phyloP scores from a whole-genome alignment of 2,113 vertebrate species.

The Rhizomys pruinosus region DNA sequence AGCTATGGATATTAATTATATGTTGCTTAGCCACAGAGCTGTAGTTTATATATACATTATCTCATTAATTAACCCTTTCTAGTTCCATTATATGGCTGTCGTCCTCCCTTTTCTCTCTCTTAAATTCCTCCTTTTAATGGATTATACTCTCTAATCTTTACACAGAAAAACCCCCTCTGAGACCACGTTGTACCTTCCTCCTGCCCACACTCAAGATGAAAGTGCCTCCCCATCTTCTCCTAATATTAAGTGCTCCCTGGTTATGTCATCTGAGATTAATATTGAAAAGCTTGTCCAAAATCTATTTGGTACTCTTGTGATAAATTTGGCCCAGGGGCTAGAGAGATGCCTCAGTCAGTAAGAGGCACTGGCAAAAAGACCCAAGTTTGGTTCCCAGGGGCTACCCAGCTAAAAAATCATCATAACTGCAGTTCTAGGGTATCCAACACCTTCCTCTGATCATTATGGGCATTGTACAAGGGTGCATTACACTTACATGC shows the following conservation, averaged over 20 bases:
- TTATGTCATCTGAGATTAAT: not conserved
- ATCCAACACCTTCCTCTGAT: no score
- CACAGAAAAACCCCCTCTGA: no score
- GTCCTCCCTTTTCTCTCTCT: not conserved
- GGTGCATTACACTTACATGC: no score
- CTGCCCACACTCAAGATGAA: not conserved
- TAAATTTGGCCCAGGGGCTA: not conserved
- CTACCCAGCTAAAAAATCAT: no score
- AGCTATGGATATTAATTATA: not conserved
- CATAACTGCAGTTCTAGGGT: no score
- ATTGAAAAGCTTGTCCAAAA: not conserved
- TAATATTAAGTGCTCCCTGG: not conserved
- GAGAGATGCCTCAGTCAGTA: no score
- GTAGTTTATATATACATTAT: not conserved
- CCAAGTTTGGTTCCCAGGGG: no score
- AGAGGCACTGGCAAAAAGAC: no score
- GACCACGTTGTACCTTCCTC: not conserved
- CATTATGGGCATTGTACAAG: no score
- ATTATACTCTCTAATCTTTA: no score
- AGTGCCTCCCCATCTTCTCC: not conserved
- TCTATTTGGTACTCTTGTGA: not conserved
- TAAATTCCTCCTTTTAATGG: conserved; percentile 43
- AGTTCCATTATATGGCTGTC: not conserved
- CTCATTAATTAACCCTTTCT: conserved; percentile 7
- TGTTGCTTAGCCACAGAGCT: not conserved